Base-by-base conservation (phyloP, 1,140 invertebrate genomes). In the Parapsyche elsis region DNA sequence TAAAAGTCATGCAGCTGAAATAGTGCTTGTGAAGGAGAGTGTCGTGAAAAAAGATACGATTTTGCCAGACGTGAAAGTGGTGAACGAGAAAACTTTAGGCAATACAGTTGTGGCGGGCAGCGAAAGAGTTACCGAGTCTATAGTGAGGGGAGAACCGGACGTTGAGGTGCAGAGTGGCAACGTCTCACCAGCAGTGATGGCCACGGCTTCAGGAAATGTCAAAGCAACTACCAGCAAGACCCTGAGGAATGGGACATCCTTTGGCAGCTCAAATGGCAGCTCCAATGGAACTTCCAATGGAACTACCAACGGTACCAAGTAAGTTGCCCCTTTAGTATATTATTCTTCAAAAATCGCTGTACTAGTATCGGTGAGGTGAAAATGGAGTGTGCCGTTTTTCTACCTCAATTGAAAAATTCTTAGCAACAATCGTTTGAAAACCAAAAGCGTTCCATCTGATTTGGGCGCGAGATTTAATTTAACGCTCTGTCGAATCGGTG, bases 121-220 rank as follows among this genome's bases (percentile, higher is more conserved):
- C 5, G 88, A 88, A 46, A 87, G 84, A 82, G 85, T 88, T 14
- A 88, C 85, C 64, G 88, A 88, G 71, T 85, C 86, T 0, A 80
- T 89, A 16, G 86, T 90, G 0, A 88, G 86, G 75, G 88, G 88
- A 4, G 88, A 88, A 21, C 85, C 86, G 9, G 88, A 90, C 46
- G 84, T 89, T 0, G 88, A 90, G 78, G 88, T 89, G 0, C 88
- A 87, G 76, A 89, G 88, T 84, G 89, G 86, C 1, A 89, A 90
- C 83, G 45, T 88, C n/a, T 87, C 88, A 0, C 85, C 87, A 24
- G 86, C 87, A 70, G 59, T 46, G 4, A 76, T 80, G 73, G 46
- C 70, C 16, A 64, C 26, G 23, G 71, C 70, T 19, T 30, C 78
- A 10, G 61, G n/a, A 23, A 80, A 38, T 49, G n/a, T 14, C 10